These are phyloP conservation scores for Anolis carolinensis DNA, from an alignment of 2,113 vertebrate species.

Conservation along the genomic window DNA sequence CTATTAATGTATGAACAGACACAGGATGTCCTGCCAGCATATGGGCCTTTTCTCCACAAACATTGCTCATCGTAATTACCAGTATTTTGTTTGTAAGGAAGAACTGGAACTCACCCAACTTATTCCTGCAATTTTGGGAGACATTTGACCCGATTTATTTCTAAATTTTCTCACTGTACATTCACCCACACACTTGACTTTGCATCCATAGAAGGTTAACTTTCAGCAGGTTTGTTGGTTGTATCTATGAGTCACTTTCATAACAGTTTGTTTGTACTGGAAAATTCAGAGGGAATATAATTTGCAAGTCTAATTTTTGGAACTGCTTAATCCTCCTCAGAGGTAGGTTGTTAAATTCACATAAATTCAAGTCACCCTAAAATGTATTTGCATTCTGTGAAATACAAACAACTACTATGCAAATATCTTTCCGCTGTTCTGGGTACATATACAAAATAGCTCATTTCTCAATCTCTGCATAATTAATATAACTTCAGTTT, in stretches of 20 bases:
- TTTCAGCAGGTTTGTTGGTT: slow-evolving; percentile 45
- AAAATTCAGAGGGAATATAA: slow-evolving; percentile 41
- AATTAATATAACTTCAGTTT: not conserved
- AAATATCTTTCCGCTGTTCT: no score
- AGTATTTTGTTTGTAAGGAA: not conserved
- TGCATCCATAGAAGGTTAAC: slow-evolving; percentile 39
- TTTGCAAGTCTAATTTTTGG: slow-evolving; percentile 64
- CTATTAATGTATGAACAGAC: not conserved
- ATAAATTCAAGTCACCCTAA: slow-evolving; percentile 26
- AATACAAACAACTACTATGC: not conserved
- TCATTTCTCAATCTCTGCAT: not conserved
- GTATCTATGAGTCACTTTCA: slow-evolving; percentile 67
- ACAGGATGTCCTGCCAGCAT: not conserved
- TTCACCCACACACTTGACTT: slow-evolving; percentile 40
- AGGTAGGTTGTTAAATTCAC: slow-evolving; percentile 40
- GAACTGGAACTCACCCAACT: slow-evolving; percentile 37
- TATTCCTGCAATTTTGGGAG: slow-evolving; percentile 12
- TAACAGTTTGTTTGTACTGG: slow-evolving; percentile 55
- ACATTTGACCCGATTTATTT: slow-evolving; percentile 5
- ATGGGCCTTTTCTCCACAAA: not conserved
- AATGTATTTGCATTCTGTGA: not conserved
- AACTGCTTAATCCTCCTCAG: slow-evolving; percentile 43
- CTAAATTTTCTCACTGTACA: slow-evolving; percentile 34
- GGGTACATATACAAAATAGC: not conserved
- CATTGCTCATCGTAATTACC: slow-evolving; percentile 1